Evolutionary conservation across 2,113 vertebrate genomes (phyloP), one percentile per base, ranked within the genome.

Genomic region (Parus major): DNA sequence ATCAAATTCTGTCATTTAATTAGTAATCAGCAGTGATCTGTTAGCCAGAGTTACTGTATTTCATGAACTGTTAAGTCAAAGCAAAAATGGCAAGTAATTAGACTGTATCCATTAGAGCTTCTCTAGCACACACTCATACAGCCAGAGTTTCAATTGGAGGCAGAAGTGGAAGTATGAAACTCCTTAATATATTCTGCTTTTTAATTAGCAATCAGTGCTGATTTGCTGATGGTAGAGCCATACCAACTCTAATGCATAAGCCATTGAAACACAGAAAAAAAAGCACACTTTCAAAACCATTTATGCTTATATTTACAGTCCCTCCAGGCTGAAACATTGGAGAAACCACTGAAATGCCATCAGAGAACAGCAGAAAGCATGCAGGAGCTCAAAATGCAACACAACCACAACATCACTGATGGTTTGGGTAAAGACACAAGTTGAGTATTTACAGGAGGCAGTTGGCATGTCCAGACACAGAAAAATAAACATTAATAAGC

Each of bases 141-240:
- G 82, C 69, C 59, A 90, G 80, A 70, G 90, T 59, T 97, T 97
- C 90, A 92, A 64, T 83, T 71, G 31, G 66, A 91, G 84, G 92
- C 76, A 95, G 85, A 94, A 96, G 68, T 63, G 83, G 70, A 94
- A 96, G 85, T 94, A 94, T 92, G 92, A 88, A 95, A 86, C 78
- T 88, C 94, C 85, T 93, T 95, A 97, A 97, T 97, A 95, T 91
- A 97, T 97, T 97, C 97, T 35, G 61, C 83, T 96, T 97, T 97
- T 97, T 98, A 98, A 98, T 98, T 97, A 97, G 96, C 96, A 98
- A 97, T 98, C 97, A 97, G 91, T 29, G 59, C 79, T 91, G 97
- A 96, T 98, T 98, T 97, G 93, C 96, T 97, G 39, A 39, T 39
- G 39, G 39, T 39, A 39, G 39, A 97, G 95, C 97, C 96, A 97